These are phyloP conservation scores for Hoplostethus atlanticus DNA, from an alignment of 2,797 vertebrate species.

Conservation along the genomic window DNA sequence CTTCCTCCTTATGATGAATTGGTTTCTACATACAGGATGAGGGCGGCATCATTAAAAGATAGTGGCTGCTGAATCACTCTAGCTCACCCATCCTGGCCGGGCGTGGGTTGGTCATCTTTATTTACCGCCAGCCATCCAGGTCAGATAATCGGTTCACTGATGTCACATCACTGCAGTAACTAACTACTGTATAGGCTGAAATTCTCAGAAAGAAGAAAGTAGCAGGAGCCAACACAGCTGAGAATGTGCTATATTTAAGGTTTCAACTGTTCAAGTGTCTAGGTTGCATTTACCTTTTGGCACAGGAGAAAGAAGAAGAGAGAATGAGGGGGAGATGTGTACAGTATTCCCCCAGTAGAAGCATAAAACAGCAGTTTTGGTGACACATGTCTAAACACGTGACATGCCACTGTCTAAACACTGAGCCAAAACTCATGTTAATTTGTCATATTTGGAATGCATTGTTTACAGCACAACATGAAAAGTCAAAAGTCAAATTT, in stretches of 20 bases:
- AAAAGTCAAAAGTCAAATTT: no score
- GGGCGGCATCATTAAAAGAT: conserved; percentile 22
- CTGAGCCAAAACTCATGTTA: no score
- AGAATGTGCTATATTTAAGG: neutral
- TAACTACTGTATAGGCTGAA: neutral
- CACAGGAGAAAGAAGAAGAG: neutral
- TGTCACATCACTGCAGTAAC: conserved; percentile 19
- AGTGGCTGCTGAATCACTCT: conserved; percentile 9
- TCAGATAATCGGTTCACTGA: conserved; percentile 47
- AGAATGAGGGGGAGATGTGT: neutral
- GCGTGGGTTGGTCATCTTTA: conserved; percentile 43
- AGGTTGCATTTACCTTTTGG: neutral
- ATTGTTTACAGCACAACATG: no score
- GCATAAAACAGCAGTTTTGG: neutral
- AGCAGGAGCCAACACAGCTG: neutral
- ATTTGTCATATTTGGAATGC: no score
- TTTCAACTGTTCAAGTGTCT: neutral
- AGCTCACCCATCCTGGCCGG: conserved; percentile 14
- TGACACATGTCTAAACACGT: neutral
- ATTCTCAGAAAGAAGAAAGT: neutral
- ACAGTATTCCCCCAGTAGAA: neutral
- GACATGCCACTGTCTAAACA: no score
- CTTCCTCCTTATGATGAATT: conserved; percentile 62
- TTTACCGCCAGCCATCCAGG: conserved; percentile 28
- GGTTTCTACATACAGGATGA: conserved; percentile 33